These are phyloP conservation scores for Pempheris klunzingeri DNA, from an alignment of 2,797 vertebrate species.

Conservation along the genomic window DNA sequence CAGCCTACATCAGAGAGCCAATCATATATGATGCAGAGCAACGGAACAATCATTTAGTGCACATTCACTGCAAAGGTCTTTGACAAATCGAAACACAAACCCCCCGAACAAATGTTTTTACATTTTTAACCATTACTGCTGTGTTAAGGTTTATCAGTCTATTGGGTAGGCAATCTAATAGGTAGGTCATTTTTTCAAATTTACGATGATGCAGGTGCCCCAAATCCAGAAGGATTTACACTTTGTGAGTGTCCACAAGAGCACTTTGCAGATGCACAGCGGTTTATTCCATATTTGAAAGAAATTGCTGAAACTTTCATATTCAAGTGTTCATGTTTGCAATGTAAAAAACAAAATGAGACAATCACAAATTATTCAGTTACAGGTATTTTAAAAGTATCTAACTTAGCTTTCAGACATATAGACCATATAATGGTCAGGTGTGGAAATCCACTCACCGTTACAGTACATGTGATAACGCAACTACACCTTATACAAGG, in stretches of 20 bases:
- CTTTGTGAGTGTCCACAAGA: slow-evolving; percentile 1
- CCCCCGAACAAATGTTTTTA: too few species aligned
- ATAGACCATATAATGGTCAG: slow-evolving; percentile 78
- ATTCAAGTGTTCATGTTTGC: slow-evolving; percentile 70
- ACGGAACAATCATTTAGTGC: background rate
- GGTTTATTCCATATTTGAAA: slow-evolving; percentile 67
- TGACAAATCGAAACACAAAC: background rate
- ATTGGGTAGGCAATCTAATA: background rate
- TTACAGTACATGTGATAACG: slow-evolving; percentile 69
- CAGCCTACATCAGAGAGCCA: too few species aligned
- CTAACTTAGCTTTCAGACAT: slow-evolving; percentile 55
- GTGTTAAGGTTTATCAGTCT: background rate
- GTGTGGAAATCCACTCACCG: slow-evolving; percentile 58
- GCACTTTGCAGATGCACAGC: background rate
- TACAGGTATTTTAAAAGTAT: slow-evolving; percentile 52
- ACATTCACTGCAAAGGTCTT: too few species aligned
- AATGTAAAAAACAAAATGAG: slow-evolving; percentile 62
- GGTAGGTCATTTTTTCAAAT: background rate
- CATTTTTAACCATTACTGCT: background rate
- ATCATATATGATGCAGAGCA: background rate
- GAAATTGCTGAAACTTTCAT: slow-evolving; percentile 52
- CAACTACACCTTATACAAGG: slow-evolving; percentile 39
- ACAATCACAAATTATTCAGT: slow-evolving; percentile 57
- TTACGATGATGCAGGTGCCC: background rate
- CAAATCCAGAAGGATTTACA: background rate